Evolutionary conservation across 2,113 vertebrate genomes (phyloP).

Genomic region (Pomatorhinus ruficollis): DNA sequence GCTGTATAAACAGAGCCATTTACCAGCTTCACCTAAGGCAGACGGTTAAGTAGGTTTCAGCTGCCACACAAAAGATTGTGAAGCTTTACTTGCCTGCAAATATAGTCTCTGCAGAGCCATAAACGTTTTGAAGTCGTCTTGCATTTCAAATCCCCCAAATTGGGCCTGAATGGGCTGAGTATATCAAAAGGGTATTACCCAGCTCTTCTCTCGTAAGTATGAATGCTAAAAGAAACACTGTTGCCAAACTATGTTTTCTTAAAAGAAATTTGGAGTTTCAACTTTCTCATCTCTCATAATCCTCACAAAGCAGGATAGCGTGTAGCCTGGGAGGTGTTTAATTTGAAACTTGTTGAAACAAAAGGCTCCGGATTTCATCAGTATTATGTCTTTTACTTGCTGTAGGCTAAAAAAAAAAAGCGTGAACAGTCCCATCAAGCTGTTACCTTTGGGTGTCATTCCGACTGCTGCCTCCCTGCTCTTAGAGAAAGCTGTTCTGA

Average conservation of each 20-base stretch:
- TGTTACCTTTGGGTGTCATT: not conserved
- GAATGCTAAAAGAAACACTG: not conserved
- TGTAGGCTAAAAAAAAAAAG: not conserved
- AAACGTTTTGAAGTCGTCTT: not conserved
- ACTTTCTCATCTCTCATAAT: not conserved
- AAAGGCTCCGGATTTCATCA: not conserved
- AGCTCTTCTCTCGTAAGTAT: not conserved
- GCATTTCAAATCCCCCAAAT: slow-evolving; percentile 7
- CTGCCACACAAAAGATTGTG: slow-evolving; percentile 39
- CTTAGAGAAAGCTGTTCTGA: not conserved
- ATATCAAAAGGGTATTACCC: not conserved
- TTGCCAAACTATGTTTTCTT: not conserved
- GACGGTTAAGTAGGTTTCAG: slow-evolving; percentile 41
- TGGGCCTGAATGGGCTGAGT: not conserved
- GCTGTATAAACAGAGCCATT: slow-evolving; percentile 45
- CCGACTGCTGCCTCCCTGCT: not conserved
- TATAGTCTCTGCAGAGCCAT: not conserved
- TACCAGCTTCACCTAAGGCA: slow-evolving; percentile 59
- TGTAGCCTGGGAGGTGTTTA: not conserved
- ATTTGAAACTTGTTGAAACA: slow-evolving; percentile 24
- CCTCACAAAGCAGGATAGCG: not conserved
- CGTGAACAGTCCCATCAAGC: not conserved
- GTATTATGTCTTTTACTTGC: not conserved
- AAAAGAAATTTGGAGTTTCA: not conserved
- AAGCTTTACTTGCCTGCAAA: slow-evolving; percentile 28